Evolutionary conservation across 2,888 invertebrate species (phyloP).

Genomic region (Masnerella sp.): DNA sequence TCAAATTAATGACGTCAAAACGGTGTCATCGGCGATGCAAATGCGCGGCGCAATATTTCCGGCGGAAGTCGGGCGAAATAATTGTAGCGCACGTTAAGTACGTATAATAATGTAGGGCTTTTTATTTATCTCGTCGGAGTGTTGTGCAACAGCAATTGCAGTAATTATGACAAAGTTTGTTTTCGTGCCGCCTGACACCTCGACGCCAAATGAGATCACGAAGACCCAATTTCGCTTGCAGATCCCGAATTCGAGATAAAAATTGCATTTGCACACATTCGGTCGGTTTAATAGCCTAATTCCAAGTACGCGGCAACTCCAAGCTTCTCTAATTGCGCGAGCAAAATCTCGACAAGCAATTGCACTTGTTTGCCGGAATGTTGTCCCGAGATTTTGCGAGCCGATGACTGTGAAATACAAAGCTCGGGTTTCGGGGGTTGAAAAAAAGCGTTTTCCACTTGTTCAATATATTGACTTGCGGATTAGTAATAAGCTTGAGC

Average conservation of each 20-base stretch:
- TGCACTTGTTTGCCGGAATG: constrained; percentile 2
- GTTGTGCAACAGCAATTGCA: constrained; percentile 42
- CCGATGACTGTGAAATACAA: constrained; percentile 33
- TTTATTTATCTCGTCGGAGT: constrained; percentile 22
- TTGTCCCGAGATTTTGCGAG: neutral
- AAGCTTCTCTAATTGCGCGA: constrained; percentile 16
- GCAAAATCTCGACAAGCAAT: constrained; percentile 32
- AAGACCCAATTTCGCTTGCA: constrained; percentile 53
- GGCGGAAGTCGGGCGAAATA: constrained; percentile 13
- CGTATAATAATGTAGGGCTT: constrained; percentile 19
- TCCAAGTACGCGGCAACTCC: constrained; percentile 32
- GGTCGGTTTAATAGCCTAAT: constrained; percentile 35
- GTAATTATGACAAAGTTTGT: constrained; percentile 58
- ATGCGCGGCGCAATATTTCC: too few species aligned
- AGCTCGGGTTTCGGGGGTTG: constrained; percentile 19
- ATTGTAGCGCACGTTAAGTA: constrained; percentile 28
- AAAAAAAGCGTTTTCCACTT: constrained; percentile 33
- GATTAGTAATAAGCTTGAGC: constrained; percentile 50
- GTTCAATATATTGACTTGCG: constrained; percentile 55
- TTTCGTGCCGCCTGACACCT: constrained; percentile 54
- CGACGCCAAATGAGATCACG: constrained; percentile 51
- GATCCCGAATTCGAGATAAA: constrained; percentile 53
- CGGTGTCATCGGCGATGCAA: constrained; percentile 11
- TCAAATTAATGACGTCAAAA: constrained; percentile 14
- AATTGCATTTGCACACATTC: constrained; percentile 49